Base-by-base conservation (phyloP, 2,113 vertebrate species). In the Hystrix brachyura region DNA sequence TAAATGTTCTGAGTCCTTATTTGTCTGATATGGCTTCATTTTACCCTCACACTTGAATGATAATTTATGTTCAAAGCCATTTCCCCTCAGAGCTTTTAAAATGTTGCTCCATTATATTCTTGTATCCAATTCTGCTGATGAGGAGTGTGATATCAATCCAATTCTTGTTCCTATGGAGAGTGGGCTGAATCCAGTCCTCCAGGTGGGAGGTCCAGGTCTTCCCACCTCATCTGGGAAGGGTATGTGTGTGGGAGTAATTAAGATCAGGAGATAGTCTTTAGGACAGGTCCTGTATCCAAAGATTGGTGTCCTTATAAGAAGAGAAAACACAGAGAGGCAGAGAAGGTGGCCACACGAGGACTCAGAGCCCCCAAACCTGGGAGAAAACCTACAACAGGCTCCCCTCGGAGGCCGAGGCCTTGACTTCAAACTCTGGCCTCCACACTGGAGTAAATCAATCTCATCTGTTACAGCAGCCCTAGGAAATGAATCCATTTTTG, bases 31-130 rank as follows among this genome's bases (percentile, higher is more conserved):
- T 0, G 84, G 92, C 94, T 97, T 92, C 97, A 97, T 97, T 97
- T 94, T 96, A 89, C 87, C 96, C 97, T 97, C 95, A 96, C 96
- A 97, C 97, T 97, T 97, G 94, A 97, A 96, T 97, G 97, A 97
- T 97, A 97, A 97, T 97, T 97, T 97, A 98, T 97, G 97, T 97
- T 97, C 96, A 97, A 96, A 97, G 96, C 87, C 96, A 97, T 97
- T 97, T 98, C 81, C 92, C 87, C 97, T 96, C 81, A 15, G 95
- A 97, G 96, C 95, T 90, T 94, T 85, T 97, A 92, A 97, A 97
- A 97, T 78, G 87, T 57, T 80, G 84, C 95, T 90, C 92, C 94
- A 97, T 97, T 97, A 97, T 98, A 88, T 97, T 90, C 90, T 94
- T 84, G 76, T 81, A 96, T 92, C 97, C 94, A 94, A 59, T 95